Evolutionary conservation across 1,140 invertebrate species (phyloP), one percentile per base, ranked within the genome.

Genomic region (Drosophila pallidifrons): DNA sequence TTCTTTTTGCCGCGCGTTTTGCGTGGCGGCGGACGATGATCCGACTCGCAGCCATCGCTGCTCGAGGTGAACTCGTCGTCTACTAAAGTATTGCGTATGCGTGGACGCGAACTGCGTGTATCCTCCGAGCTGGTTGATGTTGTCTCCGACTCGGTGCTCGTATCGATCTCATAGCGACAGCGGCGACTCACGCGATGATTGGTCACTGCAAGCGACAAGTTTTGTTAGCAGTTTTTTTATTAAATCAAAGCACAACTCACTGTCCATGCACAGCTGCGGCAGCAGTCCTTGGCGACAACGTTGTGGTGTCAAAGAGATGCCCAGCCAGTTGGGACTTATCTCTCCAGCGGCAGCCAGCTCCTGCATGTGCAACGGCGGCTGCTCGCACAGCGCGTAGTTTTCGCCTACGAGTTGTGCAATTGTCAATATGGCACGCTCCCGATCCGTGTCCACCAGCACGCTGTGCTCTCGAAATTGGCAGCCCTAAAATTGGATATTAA

Each of bases 391-490:
- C 0, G 82, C 81, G 59, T 81, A 81, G 38, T 90, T 89, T 28
- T 92, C 91, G 1, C 65, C 77, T 8, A 91, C 85, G 35, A 93
- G 45, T 70, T 93, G 92, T 5, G 82, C 87, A 41, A 93, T 91
- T 57, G 86, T 77, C 49, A 92, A 64, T 10, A 93, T 92, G 20
- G 92, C 82, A 1, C 92, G 85, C 41, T 93, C 92, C 0, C 92
- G 77, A 80, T 93, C 92, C 1, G 82, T 92, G 35, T 92, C 92
- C 13, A 92, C 82, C 5, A 92, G 57, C 13, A 93, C 91, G 43
- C 90, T 92, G 61, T 93, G 92, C 49, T 93, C 92, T 0, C 92
- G 77, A 60, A 92, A 92, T 60, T 93, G 92, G 13, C 92, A 93
- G 13, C 92, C 92, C 92, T 93, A 46, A 30, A 46, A 2, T 8